Percentiles rank a stretch among this genome's conserved stretches.
Evolutionary conservation across 2,888 invertebrate genomes (phyloP).

Genomic region (Pammene fasciana): DNA sequence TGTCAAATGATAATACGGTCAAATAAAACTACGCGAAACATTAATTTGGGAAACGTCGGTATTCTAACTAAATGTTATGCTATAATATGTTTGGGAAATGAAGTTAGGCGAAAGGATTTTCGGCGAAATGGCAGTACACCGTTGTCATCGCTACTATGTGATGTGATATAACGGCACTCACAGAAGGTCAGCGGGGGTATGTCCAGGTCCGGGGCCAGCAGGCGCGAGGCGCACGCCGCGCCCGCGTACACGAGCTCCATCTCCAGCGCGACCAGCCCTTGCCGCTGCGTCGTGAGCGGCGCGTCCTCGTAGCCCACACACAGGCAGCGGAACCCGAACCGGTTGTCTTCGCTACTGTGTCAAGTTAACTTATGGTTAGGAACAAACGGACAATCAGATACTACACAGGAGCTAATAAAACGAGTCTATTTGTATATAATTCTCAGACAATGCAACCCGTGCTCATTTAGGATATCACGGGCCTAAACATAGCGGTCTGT

Average conservation of each 20-base stretch:
- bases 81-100: too few species aligned
- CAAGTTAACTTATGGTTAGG: background rate
- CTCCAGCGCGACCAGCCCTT: constrained; percentile 89
- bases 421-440: too few species aligned
- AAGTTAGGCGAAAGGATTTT: too few species aligned
- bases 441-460: too few species aligned
- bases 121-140: too few species aligned
- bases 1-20: too few species aligned
- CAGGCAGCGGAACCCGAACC: constrained; percentile 89
- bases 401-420: background rate
- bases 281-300: constrained; percentile 66
- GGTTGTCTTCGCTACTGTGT: constrained; percentile 64
- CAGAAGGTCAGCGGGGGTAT: constrained; percentile 68
- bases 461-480: too few species aligned
- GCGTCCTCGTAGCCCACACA: constrained; percentile 93
- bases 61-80: too few species aligned
- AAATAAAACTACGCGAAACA: too few species aligned
- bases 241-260: constrained; percentile 95
- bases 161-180: constrained; percentile 54
- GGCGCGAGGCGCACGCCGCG: constrained; percentile 94
- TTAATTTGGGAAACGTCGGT: too few species aligned
- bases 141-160: too few species aligned
- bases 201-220: constrained; percentile 86
- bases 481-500: too few species aligned
- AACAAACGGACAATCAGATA: background rate